phyloP scores from a whole-genome alignment of 92 coral and sea anemone species.

The Virgularia gustaviana region DNA sequence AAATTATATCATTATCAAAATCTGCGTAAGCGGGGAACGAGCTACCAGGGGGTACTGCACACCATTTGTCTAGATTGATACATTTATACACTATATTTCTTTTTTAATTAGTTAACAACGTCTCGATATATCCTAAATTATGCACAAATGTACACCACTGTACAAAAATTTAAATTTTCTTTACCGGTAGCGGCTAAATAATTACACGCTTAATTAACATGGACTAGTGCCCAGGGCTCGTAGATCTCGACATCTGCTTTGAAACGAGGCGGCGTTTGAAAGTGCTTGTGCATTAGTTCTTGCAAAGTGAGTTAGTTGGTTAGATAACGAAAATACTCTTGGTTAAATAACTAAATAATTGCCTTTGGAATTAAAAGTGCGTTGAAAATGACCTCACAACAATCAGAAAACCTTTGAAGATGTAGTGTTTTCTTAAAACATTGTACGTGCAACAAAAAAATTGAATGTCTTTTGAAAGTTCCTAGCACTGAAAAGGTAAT shows the following conservation, averaged over 20 bases:
- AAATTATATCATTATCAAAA: conserved; percentile 15
- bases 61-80: conserved; percentile 7
- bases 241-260: neutral
- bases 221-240: neutral
- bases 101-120: neutral
- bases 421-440: too few relatives aligned
- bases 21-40: neutral
- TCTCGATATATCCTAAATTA: conserved; percentile 37
- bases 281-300: neutral
- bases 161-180: conserved; percentile 37
- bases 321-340: too few relatives aligned
- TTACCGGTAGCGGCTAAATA: conserved; percentile 7
- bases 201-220: conserved; percentile 24
- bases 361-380: too few relatives aligned
- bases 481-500: too few relatives aligned
- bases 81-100: conserved; percentile 12
- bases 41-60: neutral
- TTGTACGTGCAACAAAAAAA: too few relatives aligned
- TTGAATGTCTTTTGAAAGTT: too few relatives aligned
- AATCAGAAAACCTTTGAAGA: too few relatives aligned
- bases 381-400: too few relatives aligned
- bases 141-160: conserved; percentile 39
- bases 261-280: neutral
- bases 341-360: too few relatives aligned
- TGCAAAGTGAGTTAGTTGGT: too few relatives aligned